phyloP scores from a whole-genome alignment of 2,113 vertebrate genomes.

The Antechinus stuartii region DNA sequence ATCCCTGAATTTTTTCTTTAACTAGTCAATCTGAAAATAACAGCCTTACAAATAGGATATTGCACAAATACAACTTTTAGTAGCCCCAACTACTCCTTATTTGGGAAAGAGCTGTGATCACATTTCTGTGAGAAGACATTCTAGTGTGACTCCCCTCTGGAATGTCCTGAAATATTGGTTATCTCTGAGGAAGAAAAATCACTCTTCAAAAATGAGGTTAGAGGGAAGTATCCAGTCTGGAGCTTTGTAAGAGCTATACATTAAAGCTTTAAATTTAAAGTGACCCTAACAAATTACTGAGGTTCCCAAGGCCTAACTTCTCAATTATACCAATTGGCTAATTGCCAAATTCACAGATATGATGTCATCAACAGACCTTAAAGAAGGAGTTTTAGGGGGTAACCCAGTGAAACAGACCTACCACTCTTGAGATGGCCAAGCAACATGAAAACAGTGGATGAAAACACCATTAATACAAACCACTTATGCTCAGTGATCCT shows the following conservation, averaged over 20 bases:
- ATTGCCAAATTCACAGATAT: neutral
- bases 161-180: neutral
- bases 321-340: neutral
- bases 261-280: neutral
- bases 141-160: conserved; percentile 8
- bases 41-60: neutral
- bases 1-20: conserved; percentile 36
- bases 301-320: neutral
- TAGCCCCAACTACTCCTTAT: conserved; percentile 29
- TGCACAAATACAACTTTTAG: conserved; percentile 16
- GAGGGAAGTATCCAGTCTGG: neutral
- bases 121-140: neutral
- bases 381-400: neutral
- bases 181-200: conserved; percentile 18
- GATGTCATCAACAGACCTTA: neutral
- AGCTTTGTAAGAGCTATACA: neutral
- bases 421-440: neutral
- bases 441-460: neutral
- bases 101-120: neutral
- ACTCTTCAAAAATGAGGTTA: neutral
- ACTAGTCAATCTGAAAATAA: conserved; percentile 15
- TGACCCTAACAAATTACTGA: neutral
- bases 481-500: conserved; percentile 28
- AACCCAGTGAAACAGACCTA: neutral
- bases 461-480: neutral